phyloP scores from a whole-genome alignment of 2,797 vertebrate species.

The Smutsia gigantea region DNA sequence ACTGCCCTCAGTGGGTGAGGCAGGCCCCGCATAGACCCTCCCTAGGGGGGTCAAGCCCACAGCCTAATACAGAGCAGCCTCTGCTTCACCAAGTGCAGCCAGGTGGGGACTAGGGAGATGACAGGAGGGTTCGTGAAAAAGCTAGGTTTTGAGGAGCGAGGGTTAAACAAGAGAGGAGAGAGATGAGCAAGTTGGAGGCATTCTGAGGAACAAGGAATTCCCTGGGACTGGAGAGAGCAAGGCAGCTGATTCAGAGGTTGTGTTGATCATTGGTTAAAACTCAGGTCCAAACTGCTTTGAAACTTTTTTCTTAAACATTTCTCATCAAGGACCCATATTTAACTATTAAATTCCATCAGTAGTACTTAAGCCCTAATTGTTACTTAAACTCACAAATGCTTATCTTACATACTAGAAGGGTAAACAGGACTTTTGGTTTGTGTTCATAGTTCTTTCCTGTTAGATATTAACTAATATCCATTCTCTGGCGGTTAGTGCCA shows the following conservation, averaged over 20 bases:
- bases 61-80: background rate
- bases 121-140: background rate
- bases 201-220: background rate
- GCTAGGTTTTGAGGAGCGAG: background rate
- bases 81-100: background rate
- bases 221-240: background rate
- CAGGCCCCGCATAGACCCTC: accelerated
- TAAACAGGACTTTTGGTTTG: slow-evolving; percentile 4
- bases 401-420: background rate
- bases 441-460: slow-evolving; percentile 4
- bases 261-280: background rate
- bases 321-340: background rate
- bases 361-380: background rate
- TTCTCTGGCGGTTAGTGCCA: background rate
- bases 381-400: slow-evolving; percentile 20
- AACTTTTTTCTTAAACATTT: background rate
- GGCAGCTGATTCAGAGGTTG: background rate
- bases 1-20: accelerated
- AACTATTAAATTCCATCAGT: background rate
- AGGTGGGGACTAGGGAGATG: background rate
- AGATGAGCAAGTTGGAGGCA: background rate
- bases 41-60: accelerated
- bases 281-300: background rate
- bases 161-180: background rate
- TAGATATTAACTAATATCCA: background rate